These are phyloP conservation scores for Collichthys lucidus DNA, from an alignment of 2,113 vertebrate species.

Conservation along the genomic window DNA sequence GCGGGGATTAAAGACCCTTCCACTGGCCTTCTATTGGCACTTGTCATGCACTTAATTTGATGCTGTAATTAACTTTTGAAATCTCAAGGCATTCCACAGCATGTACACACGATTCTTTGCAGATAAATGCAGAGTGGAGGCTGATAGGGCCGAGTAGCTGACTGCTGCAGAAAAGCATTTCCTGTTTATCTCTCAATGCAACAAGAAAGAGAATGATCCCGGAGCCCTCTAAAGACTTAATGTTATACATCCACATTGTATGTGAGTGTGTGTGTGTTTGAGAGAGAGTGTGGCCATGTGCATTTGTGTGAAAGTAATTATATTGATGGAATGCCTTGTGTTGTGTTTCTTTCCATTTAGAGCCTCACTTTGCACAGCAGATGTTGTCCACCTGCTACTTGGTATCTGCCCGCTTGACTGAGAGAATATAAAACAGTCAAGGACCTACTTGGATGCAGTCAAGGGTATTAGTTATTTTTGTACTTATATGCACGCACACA, in stretches of 20 bases:
- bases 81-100: conserved; percentile 69
- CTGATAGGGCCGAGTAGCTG: conserved; percentile 55
- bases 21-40: conserved; percentile 68
- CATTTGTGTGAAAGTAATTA: conserved; percentile 61
- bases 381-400: conserved; percentile 67
- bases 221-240: conserved; percentile 33
- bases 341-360: conserved; percentile 57
- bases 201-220: conserved; percentile 57
- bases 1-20: conserved; percentile 77
- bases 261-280: not conserved
- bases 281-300: conserved; percentile 10
- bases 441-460: conserved; percentile 34
- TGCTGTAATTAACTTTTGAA: conserved; percentile 81
- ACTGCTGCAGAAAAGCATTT: conserved; percentile 52
- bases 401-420: conserved; percentile 44
- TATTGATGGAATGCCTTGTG: conserved; percentile 62
- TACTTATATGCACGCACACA: conserved; percentile 6
- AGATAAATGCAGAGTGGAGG: conserved; percentile 63
- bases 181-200: conserved; percentile 62
- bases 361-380: conserved; percentile 55
- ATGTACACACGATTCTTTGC: conserved; percentile 59
- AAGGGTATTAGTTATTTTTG: conserved; percentile 46
- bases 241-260: conserved; percentile 43
- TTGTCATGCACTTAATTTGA: conserved; percentile 79
- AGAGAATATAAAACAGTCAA: conserved; percentile 55